Evolutionary conservation across 2,888 invertebrate species (phyloP).

Genomic region (Pachycephus smyrnensis): DNA sequence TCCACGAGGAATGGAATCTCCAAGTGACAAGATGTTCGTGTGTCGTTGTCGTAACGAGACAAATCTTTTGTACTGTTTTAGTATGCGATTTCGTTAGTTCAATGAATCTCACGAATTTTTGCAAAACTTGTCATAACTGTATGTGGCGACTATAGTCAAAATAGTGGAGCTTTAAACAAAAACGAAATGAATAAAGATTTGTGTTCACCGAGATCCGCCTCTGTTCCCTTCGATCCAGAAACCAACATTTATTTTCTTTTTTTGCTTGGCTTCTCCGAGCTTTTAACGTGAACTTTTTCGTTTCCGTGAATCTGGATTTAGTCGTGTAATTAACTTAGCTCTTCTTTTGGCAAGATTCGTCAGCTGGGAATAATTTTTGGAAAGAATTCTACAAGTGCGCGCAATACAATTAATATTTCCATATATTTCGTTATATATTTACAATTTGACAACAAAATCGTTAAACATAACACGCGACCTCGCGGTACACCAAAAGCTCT

Average conservation of each 20-base stretch:
- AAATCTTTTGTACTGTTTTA: conserved; percentile 15
- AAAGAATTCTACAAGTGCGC: not conserved
- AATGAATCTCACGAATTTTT: conserved; percentile 32
- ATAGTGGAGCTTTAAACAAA: conserved; percentile 43
- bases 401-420: conserved; percentile 44
- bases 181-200: conserved; percentile 43
- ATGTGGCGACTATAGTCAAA: conserved; percentile 38
- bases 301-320: conserved; percentile 2
- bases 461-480: conserved; percentile 53
- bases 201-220: conserved; percentile 39
- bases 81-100: conserved; percentile 15
- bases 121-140: conserved; percentile 44
- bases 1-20: conserved; percentile 3
- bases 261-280: not conserved
- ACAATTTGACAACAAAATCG: conserved; percentile 60
- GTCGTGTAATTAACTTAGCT: not conserved
- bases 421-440: conserved; percentile 63
- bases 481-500: conserved; percentile 41
- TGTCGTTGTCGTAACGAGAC: conserved; percentile 16
- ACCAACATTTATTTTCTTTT: not conserved
- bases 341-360: not conserved
- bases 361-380: not conserved
- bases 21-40: conserved; percentile 11
- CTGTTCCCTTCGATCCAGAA: conserved; percentile 6
- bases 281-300: not conserved